phyloP scores from a whole-genome alignment of 2,888 invertebrate species.

The Drosophila demipolita region DNA sequence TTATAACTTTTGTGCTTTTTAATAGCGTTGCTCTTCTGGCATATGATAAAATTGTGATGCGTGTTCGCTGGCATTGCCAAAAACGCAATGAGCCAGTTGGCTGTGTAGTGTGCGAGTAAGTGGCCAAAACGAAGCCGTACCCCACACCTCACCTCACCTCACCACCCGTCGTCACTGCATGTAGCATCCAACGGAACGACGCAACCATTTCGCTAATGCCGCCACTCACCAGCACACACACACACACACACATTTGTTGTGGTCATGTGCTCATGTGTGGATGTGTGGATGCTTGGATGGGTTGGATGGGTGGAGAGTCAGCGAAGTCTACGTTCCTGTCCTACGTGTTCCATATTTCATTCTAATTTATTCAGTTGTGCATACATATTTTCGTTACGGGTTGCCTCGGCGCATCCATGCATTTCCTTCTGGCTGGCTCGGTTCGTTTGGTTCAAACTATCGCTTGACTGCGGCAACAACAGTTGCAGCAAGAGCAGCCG shows the following conservation, averaged over 20 bases:
- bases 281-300: conserved; percentile 11
- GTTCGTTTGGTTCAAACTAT: conserved; percentile 78
- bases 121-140: conserved; percentile 24
- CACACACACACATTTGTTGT: conserved; percentile 63
- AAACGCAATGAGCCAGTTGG: conserved; percentile 68
- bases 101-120: conserved; percentile 39
- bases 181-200: conserved; percentile 13
- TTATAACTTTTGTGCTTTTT: conserved; percentile 51
- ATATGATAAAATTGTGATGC: conserved; percentile 76
- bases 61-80: conserved; percentile 28
- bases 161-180: neutral
- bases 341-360: conserved; percentile 80
- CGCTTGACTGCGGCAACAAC: conserved; percentile 69
- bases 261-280: conserved; percentile 44
- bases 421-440: conserved; percentile 79
- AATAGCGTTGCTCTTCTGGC: conserved; percentile 45
- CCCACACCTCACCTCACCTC: neutral
- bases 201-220: conserved; percentile 52
- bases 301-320: conserved; percentile 8
- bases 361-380: conserved; percentile 80
- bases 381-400: conserved; percentile 79
- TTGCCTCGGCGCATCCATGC: conserved; percentile 78
- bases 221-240: conserved; percentile 25
- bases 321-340: conserved; percentile 41
- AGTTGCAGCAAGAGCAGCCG: conserved; percentile 14